Percentiles rank a stretch among this genome's conserved stretches.
Evolutionary conservation across 2,797 vertebrate species (phyloP).

Genomic region (Diceros bicornis): DNA sequence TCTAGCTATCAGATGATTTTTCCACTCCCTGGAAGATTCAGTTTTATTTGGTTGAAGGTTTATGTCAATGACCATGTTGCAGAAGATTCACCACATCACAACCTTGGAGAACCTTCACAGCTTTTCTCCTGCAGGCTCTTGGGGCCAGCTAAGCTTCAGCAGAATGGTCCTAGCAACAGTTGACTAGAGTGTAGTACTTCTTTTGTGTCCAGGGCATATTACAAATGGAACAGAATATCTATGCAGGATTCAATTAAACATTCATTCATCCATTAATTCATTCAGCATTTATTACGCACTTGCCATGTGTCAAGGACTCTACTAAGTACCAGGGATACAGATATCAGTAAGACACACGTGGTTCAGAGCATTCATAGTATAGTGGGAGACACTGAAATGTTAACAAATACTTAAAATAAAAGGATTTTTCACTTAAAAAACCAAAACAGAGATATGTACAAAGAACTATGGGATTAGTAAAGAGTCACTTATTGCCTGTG

Average conservation of each 20-base stretch:
- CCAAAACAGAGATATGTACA: background rate
- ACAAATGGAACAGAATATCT: background rate
- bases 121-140: background rate
- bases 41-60: background rate
- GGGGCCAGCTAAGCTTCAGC: background rate
- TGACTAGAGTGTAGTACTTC: background rate
- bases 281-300: background rate
- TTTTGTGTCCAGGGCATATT: background rate
- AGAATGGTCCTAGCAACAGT: background rate
- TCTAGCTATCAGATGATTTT: conserved; percentile 25
- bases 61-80: background rate
- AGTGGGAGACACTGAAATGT: background rate
- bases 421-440: background rate
- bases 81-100: background rate
- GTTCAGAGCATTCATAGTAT: background rate
- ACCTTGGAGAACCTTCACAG: background rate
- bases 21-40: background rate
- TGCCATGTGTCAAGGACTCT: background rate
- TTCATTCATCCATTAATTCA: background rate
- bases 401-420: conserved; percentile 41
- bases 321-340: background rate
- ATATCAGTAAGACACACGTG: background rate
- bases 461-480: background rate
- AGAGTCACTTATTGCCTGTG: background rate
- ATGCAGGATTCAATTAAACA: background rate